These are phyloP conservation scores for Vannuccia rotundouncinata DNA, from an alignment of 2,888 invertebrate genomes.

Conservation along the genomic window DNA sequence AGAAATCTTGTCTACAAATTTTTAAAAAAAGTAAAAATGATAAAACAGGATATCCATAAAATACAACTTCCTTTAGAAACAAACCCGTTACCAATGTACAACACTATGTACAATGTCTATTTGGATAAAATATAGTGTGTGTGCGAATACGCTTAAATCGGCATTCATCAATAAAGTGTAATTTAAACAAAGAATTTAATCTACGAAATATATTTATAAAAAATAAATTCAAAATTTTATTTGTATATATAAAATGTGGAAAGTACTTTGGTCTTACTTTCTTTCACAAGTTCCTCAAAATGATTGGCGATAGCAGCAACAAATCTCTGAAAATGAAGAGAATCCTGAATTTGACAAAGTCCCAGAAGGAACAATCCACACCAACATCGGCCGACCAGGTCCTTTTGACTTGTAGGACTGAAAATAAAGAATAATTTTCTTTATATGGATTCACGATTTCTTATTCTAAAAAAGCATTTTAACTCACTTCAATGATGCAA, in stretches of 20 bases:
- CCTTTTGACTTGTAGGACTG: background rate
- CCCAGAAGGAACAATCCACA: slow-evolving; percentile 9
- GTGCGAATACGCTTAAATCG: too few relatives aligned
- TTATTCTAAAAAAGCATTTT: background rate
- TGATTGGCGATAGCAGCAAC: background rate
- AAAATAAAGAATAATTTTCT: too few relatives aligned
- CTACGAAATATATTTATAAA: background rate
- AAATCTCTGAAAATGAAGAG: background rate
- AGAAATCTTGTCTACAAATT: background rate
- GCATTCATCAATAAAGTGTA: too few relatives aligned
- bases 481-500: background rate
- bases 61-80: too few relatives aligned
- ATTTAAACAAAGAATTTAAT: too few relatives aligned
- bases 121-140: too few relatives aligned
- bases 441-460: background rate
- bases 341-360: background rate
- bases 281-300: background rate
- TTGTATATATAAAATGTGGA: too few relatives aligned
- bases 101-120: too few relatives aligned
- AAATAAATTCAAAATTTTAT: too few relatives aligned
- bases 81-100: too few relatives aligned
- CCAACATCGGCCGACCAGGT: background rate
- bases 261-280: background rate
- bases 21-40: background rate
- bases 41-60: too few relatives aligned